Evolutionary conservation across 2,797 vertebrate genomes (phyloP).

Genomic region (Danionella dracula): DNA sequence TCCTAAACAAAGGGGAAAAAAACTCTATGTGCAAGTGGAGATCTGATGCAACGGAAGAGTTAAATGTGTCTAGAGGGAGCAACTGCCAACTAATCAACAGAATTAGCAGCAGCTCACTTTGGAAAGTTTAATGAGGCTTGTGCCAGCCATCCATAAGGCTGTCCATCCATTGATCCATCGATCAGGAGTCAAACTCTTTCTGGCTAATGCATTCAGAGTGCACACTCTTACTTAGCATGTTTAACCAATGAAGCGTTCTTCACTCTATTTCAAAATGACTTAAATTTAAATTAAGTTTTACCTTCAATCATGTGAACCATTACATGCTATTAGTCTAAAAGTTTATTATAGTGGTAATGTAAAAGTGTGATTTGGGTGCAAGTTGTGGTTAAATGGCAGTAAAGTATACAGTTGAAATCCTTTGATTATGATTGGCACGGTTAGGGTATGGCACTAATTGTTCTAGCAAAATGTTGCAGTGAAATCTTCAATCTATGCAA

Average conservation of each 20-base stretch:
- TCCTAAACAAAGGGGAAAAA: conserved; percentile 44
- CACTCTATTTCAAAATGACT: conserved; percentile 44
- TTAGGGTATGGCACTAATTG: conserved; percentile 62
- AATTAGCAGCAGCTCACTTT: conserved; percentile 55
- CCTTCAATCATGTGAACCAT: not conserved
- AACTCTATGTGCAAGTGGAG: conserved; percentile 28
- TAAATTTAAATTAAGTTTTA: too few relatives aligned
- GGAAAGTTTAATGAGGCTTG: conserved; percentile 44
- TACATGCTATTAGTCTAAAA: conserved; percentile 1
- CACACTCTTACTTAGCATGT: conserved; percentile 61
- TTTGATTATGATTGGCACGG: conserved; percentile 58
- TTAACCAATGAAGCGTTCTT: conserved; percentile 64
- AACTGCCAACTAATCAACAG: conserved; percentile 40
- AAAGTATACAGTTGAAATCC: conserved; percentile 4
- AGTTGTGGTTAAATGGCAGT: not conserved
- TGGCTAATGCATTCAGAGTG: conserved; percentile 33
- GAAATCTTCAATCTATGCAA: conserved; percentile 33
- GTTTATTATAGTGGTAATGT: conserved; percentile 18
- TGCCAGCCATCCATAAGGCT: conserved; percentile 29
- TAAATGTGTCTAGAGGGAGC: conserved; percentile 11
- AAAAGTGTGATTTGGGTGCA: not conserved
- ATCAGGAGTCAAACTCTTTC: conserved; percentile 24
- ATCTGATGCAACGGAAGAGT: conserved; percentile 33
- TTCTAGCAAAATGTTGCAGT: conserved; percentile 48
- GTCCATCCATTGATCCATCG: conserved; percentile 50